phyloP scores from a whole-genome alignment of 2,113 vertebrate genomes.

The western clawed frog (Xenopus tropicalis) region UCB_Xtro_10.0 CM004450.2:86024001-86024500 shows the following conservation, averaged over 20 bases:
- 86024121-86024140: no score
- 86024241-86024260: not conserved
- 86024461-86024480: no score
- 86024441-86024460: not conserved
- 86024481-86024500: no score
- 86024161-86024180: not conserved
- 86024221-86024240: constrained; percentile 24
- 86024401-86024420: not conserved
- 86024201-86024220: constrained; percentile 10
- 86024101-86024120: no score
- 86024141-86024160: no score
- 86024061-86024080: no score
- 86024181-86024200: constrained; percentile 8
- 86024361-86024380: not conserved
- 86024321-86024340: constrained; percentile 33
- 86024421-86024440: not conserved
- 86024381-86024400: not conserved
- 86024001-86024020: no score
- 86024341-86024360: constrained; percentile 16
- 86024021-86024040: no score
- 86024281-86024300: constrained; percentile 10
- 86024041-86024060: no score
- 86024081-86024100: no score
- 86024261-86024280: constrained; percentile 16
- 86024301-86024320: not conserved